Base-by-base conservation (phyloP, 2,113 vertebrate genomes). In the Passer domesticus region DNA sequence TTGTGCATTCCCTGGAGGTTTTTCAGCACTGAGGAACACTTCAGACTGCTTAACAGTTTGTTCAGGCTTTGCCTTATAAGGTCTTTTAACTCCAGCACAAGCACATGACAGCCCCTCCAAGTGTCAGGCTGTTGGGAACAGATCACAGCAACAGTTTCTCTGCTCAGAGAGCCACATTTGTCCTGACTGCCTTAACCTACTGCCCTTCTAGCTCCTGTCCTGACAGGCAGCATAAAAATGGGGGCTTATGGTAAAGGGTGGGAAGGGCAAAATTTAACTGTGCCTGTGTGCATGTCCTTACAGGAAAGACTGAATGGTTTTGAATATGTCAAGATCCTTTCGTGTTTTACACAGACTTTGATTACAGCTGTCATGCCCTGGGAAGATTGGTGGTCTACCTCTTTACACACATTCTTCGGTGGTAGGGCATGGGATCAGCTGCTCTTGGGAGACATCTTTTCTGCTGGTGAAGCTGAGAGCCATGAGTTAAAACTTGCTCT, bases 61-160 rank as follows among this genome's bases (percentile, higher is more conserved):
- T 96, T 93, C 83, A 84, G 97, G 75, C 96, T 97, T 98, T 98
- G 88, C 98, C 98, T 98, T 98, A 98, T 98, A 99, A 97, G 98
- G 98, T 94, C 69, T 97, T 98, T 98, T 97, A 95, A 67, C 95
- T 98, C 94, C 97, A 95, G 94, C 94, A 94, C 44, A n/a, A 92
- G 94, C 83, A 7, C 96, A 97, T 97, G 98, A 97, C 96, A 98
- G 62, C 88, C 88, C 73, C 94, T 97, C 95, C 93, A 89, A 96
- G 90, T 90, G 95, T 94, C 94, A 96, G 96, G 75, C 95, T 93
- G 70, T 43, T 68, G 88, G 92, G 93, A 98, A 97, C 89, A 97
- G 96, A 98, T 96, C 96, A 95, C 95, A 96, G 95, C 89, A 89
- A 90, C 87, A 90, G 62, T 83, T 91, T 69, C 83, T 73, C 89